Percentiles rank a stretch among this genome's conserved stretches.
These are phyloP conservation scores for Chamaetylas fuelleborni DNA, from an alignment of 2,113 vertebrate genomes.

Conservation along the genomic window DNA sequence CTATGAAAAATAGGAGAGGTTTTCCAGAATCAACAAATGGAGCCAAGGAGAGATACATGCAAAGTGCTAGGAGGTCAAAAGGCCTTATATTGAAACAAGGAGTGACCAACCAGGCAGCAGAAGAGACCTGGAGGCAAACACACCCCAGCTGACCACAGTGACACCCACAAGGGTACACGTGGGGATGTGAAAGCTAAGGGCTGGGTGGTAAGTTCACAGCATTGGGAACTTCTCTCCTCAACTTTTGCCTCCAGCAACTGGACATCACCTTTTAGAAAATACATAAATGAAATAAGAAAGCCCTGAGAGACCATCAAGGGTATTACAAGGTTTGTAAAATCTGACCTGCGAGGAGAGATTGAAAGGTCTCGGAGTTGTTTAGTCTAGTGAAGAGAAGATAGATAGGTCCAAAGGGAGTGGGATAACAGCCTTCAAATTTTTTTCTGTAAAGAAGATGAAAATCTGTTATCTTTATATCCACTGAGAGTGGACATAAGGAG, in stretches of 20 bases:
- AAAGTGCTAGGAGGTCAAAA: neutral
- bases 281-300: neutral
- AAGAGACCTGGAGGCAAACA: neutral
- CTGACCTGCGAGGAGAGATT: neutral
- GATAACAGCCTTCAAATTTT: neutral
- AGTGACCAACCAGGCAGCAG: neutral
- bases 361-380: conserved; percentile 2
- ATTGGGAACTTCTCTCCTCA: neutral
- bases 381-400: neutral
- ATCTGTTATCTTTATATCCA: neutral
- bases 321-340: neutral
- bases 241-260: neutral
- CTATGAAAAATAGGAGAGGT: neutral
- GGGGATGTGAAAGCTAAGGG: neutral
- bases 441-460: neutral
- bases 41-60: neutral
- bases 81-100: neutral
- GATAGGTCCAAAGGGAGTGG: neutral
- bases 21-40: conserved; percentile 61
- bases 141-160: neutral
- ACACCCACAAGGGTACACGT: rapidly evolving
- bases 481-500: neutral
- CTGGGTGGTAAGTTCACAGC: neutral
- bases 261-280: neutral
- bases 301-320: neutral